Base-by-base conservation (phyloP, 1,140 invertebrate species). In the Choristoneura fumiferana region DNA sequence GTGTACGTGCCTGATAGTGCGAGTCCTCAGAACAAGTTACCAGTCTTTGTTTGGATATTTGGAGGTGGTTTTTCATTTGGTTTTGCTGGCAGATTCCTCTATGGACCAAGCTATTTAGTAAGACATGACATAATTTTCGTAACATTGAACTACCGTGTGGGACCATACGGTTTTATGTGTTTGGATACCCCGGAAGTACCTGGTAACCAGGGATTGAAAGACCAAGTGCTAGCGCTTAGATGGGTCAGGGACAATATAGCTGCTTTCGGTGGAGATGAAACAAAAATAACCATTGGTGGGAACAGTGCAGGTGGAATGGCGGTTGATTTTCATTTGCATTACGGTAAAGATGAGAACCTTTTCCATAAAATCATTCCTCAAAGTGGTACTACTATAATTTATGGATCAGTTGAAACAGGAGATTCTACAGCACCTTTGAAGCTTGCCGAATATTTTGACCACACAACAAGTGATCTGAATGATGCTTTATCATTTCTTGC, bases 41-140 rank as follows among this genome's bases (percentile, higher is more conserved):
- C 94, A 0, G 93, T 95, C 0, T 90, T 95, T 84, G 90, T 95
- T 5, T 95, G 89, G 78, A 91, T 95, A 29, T 93, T 94, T 73
- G 94, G 94, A 8, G 94, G 94, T 13, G 91, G 80, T 35, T 93
- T 94, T 65, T 69, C 82, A 5, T 53, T 74, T 8, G 92, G 92
- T 1, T 92, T 92, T 0, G 70, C 69, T 29, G 62, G 56, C 9
- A 63, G 8, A 34, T 34, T 79, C 13, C 38, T 83, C 0, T 90
- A 90, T 63, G 79, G 84, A 8, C 84, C 90, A 4, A 87, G 90
- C 57, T 87, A 91, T 60, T 85, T 93, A 5, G 66, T 90, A 9
- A 76, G 88, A 37, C 81, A 91, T 1, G 81, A 90, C 55, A 78
- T 93, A 1, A 81, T 93, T 15, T 72, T 92, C 1, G 92, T 93